Percentiles rank a stretch among this genome's conserved stretches.
Conservation (phyloP, 2,888 invertebrate genomes). For the Plebejus melissa region DNA sequence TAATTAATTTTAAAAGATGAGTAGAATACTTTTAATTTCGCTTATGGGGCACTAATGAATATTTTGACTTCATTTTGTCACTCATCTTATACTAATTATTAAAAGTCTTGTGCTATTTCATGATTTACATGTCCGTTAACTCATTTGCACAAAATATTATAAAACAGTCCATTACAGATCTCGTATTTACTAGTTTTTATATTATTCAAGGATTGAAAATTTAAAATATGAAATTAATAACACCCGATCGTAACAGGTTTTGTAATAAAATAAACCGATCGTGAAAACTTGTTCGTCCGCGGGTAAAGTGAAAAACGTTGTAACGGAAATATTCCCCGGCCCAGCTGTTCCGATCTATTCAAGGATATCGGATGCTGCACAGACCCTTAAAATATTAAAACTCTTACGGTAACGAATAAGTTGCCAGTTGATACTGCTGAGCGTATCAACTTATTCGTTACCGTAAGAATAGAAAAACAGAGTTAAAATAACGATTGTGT, state of each 20-base stretch:
- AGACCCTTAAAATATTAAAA: neutral
- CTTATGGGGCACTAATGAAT: neutral
- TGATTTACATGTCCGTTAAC: too few species aligned
- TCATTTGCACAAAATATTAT: too few species aligned
- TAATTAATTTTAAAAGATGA: slow-evolving; percentile 2
- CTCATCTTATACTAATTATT: neutral
- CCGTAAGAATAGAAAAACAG: too few species aligned
- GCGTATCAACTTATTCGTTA: too few species aligned
- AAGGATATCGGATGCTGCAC: slow-evolving; percentile 4
- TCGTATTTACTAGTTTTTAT: neutral
- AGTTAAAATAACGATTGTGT: too few species aligned
- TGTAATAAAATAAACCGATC: neutral
- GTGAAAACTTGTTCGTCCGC: neutral
- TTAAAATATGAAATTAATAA: neutral
- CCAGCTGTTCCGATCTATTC: slow-evolving; percentile 18
- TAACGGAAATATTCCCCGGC: neutral
- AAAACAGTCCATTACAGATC: neutral
- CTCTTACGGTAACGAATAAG: neutral
- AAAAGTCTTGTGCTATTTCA: too few species aligned
- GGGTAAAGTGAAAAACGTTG: neutral
- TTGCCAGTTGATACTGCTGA: neutral
- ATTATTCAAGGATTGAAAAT: neutral
- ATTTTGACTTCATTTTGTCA: neutral
- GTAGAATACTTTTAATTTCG: neutral
- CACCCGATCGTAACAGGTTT: neutral